Evolutionary conservation across 2,113 vertebrate species (phyloP).

Genomic region (Epinephelus cyanopodus): DNA sequence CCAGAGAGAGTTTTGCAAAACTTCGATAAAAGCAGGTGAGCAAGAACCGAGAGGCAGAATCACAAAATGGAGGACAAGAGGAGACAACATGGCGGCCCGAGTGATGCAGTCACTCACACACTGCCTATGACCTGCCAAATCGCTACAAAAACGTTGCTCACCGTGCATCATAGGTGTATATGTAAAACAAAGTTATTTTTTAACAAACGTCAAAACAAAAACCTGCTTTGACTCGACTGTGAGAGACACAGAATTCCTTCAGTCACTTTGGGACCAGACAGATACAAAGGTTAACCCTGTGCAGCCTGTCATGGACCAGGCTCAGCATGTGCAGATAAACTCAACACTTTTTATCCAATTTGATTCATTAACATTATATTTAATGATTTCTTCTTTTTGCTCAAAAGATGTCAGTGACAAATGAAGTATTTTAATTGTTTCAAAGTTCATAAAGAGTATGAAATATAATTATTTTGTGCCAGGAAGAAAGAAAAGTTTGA

Average conservation of each 20-base stretch:
- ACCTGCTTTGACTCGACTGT: not conserved
- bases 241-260: slow-evolving; percentile 15
- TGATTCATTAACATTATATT: not conserved
- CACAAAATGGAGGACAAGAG: slow-evolving; percentile 87
- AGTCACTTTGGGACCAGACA: slow-evolving; percentile 7
- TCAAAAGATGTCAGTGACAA: not conserved
- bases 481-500: not conserved
- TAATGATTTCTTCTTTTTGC: not conserved
- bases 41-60: slow-evolving; percentile 51
- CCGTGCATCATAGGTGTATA: not conserved
- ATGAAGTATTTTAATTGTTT: slow-evolving; percentile 13
- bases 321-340: not conserved
- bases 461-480: not conserved
- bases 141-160: not conserved
- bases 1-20: slow-evolving; percentile 5
- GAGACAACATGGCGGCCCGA: slow-evolving; percentile 84
- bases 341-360: not conserved
- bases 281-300: slow-evolving; percentile 29
- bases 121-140: slow-evolving; percentile 23
- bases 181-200: slow-evolving; percentile 10
- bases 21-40: slow-evolving; percentile 38
- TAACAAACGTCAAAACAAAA: slow-evolving; percentile 8
- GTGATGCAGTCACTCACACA: slow-evolving; percentile 56
- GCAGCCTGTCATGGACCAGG: not conserved
- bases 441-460: slow-evolving; percentile 6